Evolutionary conservation across 1,140 invertebrate species (phyloP).

Genomic region (Condylostylus longicornis): DNA sequence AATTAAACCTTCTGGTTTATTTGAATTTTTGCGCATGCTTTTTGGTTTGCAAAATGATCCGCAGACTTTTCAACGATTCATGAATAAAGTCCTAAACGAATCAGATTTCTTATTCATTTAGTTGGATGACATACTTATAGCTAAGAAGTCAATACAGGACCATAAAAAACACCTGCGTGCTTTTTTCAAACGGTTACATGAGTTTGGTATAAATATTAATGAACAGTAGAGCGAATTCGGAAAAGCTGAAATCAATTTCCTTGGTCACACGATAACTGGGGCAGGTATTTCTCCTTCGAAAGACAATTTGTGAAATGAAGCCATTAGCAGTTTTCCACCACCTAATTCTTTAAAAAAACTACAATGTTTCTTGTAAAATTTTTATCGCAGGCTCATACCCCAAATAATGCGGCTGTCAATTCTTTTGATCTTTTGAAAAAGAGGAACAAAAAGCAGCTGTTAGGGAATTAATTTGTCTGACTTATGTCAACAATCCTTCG

Average conservation of each 20-base stretch:
- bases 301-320: slow-evolving; percentile 10
- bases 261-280: slow-evolving; percentile 10
- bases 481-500: too few relatives aligned
- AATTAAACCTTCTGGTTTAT: not conserved
- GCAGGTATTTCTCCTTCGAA: slow-evolving; percentile 13
- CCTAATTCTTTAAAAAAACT: slow-evolving; percentile 8
- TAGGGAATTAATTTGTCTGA: too few relatives aligned
- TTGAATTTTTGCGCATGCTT: not conserved
- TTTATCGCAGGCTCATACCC: slow-evolving; percentile 7
- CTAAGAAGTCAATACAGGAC: slow-evolving; percentile 14
- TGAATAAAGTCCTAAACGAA: slow-evolving; percentile 31
- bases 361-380: slow-evolving; percentile 29
- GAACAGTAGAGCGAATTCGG: slow-evolving; percentile 22
- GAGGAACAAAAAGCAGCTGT: too few relatives aligned
- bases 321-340: slow-evolving; percentile 10
- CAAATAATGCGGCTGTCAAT: too few relatives aligned
- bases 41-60: not conserved
- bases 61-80: slow-evolving; percentile 36
- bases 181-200: slow-evolving; percentile 9
- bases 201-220: slow-evolving; percentile 12
- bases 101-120: slow-evolving; percentile 21
- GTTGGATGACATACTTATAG: slow-evolving; percentile 30
- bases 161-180: slow-evolving; percentile 17
- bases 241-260: slow-evolving; percentile 11
- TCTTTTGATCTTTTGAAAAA: too few relatives aligned